A percentile compares a stretch with the other conserved stretches of the same genome.
phyloP scores from a whole-genome alignment of 2,888 invertebrate genomes.

The Caradrina kadenii region DNA sequence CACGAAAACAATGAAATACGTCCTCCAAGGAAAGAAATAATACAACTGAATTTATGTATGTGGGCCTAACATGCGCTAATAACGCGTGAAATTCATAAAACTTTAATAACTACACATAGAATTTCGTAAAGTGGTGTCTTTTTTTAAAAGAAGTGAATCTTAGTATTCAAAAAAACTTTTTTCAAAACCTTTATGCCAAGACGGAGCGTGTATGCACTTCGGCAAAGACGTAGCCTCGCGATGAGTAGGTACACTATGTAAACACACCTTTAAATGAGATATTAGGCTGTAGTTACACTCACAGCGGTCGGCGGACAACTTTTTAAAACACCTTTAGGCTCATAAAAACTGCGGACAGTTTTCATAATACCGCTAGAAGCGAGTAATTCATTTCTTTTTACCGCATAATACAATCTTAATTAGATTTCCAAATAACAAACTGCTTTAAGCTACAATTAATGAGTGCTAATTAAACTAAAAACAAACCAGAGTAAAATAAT shows the following conservation, averaged over 20 bases:
- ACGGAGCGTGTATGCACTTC: constrained; percentile 77
- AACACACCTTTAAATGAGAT: constrained; percentile 84
- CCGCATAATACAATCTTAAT: constrained; percentile 61
- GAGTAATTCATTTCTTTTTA: constrained; percentile 48
- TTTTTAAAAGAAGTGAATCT: constrained; percentile 61
- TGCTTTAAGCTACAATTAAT: constrained; percentile 64
- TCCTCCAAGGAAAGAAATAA: constrained; percentile 29
- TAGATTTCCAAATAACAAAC: constrained; percentile 63
- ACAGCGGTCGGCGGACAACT: constrained; percentile 49
- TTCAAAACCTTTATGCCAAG: constrained; percentile 75
- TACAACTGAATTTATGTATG: constrained; percentile 23
- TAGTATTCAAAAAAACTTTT: constrained; percentile 63
- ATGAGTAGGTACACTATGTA: constrained; percentile 79
- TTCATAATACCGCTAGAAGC: constrained; percentile 28
- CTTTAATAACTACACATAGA: constrained; percentile 54
- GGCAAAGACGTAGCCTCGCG: constrained; percentile 76
- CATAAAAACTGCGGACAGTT: constrained; percentile 6
- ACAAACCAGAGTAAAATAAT: constrained; percentile 60
- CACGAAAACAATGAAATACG: constrained; percentile 46
- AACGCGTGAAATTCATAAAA: constrained; percentile 36
- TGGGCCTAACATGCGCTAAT: constrained; percentile 16
- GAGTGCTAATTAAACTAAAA: constrained; percentile 65
- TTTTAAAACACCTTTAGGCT: background rate
- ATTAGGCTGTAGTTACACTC: constrained; percentile 62
- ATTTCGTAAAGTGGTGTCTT: constrained; percentile 60